Base-by-base conservation (phyloP, 1,140 invertebrate species). In the Drosophila tristis region DNA sequence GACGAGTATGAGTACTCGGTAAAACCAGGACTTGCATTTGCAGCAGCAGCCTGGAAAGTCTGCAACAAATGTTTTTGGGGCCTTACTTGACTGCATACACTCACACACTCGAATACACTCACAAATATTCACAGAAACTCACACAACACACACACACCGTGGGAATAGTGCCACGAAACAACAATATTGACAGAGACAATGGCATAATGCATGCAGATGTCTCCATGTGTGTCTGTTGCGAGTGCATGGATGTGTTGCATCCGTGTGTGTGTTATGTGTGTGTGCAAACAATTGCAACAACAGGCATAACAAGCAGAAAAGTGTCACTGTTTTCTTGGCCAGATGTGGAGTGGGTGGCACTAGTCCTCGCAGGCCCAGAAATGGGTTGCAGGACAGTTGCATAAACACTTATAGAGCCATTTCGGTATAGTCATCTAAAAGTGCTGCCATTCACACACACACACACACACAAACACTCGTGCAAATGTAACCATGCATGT, bases 321-420 rank as follows among this genome's bases (percentile, higher is more conserved):
- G 75, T 87, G 82, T 89, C 85, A 84, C 75, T 79, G 75, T 90
- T 89, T 87, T 84, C 84, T 84, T 84, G 78, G 84, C 84, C 74
- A 72, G 70, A 80, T 61, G 47, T 49, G 51, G 55, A 59, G 72
- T 44, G 73, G 68, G 66, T 48, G 71, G 45, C 5, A 25, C 8
- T 23, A 39, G 8, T 29, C 29, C 16, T 54, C 31, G 42, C 44
- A 57, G 49, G 53, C 48, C 25, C 49, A 57, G n/a, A 59, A 42
- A 43, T 42, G 51, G 49, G 50, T 49, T 49, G 31, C 64, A 54
- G 74, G 56, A 76, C 71, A 86, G 74, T 87, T 87, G 82, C 82
- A 86, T 75, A 78, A 86, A 87, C 82, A 87, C 82, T 87, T 89
- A 89, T 87, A 73, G 67, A 87, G 66, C 84, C 84, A 84, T 87